phyloP scores from a whole-genome alignment of 2,888 invertebrate genomes.

The Caenorhabditis sinica region DNA sequence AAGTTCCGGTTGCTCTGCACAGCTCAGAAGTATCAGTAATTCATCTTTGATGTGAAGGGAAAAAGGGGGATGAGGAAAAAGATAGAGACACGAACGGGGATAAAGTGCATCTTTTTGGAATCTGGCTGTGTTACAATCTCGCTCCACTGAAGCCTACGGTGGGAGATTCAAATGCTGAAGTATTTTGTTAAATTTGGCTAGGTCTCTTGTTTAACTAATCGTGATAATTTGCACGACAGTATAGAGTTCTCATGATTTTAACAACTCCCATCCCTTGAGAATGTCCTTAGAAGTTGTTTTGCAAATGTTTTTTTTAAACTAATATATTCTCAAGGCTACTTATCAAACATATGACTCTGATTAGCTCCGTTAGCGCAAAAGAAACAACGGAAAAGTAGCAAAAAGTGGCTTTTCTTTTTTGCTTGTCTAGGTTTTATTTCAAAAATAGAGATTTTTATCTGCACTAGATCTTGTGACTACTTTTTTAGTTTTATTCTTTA shows the following conservation, averaged over 20 bases:
- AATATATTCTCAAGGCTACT: not conserved
- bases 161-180: too few relatives aligned
- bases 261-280: too few relatives aligned
- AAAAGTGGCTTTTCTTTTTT: not conserved
- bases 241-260: too few relatives aligned
- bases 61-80: conserved; percentile 3
- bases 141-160: not conserved
- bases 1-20: conserved; percentile 62
- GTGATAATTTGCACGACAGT: too few relatives aligned
- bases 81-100: conserved; percentile 13
- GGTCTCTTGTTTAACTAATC: too few relatives aligned
- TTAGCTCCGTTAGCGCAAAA: not conserved
- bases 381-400: conserved; percentile 19
- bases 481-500: not conserved
- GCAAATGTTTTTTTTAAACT: not conserved
- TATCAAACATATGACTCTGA: not conserved
- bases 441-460: conserved; percentile 12
- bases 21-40: conserved; percentile 44
- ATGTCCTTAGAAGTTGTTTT: too few relatives aligned
- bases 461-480: not conserved
- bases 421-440: not conserved
- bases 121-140: not conserved
- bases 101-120: conserved; percentile 22
- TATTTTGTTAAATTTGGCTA: too few relatives aligned
- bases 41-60: conserved; percentile 50